These are phyloP conservation scores for Philereme vetulata DNA, from an alignment of 2,888 invertebrate genomes.

Conservation along the genomic window DNA sequence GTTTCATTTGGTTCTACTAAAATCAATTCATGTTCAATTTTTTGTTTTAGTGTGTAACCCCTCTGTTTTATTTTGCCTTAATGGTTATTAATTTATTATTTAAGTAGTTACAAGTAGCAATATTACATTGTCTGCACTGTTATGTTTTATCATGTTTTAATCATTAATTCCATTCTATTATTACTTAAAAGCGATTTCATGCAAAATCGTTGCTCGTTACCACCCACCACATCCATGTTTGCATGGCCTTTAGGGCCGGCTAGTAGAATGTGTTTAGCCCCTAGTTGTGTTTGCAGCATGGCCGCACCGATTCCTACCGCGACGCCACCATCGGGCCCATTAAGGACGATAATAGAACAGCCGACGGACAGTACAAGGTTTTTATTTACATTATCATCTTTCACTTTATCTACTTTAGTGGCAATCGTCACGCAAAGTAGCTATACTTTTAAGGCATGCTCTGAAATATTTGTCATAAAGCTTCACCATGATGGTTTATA, in stretches of 20 bases:
- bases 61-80: conserved; percentile 29
- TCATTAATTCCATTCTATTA: background rate
- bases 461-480: conserved; percentile 12
- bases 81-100: conserved; percentile 41
- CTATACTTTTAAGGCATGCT: conserved; percentile 34
- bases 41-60: background rate
- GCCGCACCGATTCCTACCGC: conserved; percentile 98
- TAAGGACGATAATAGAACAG: conserved; percentile 97
- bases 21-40: background rate
- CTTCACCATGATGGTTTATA: conserved; percentile 4
- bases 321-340: conserved; percentile 96
- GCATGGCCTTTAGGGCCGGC: conserved; percentile 80
- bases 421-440: conserved; percentile 19
- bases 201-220: conserved; percentile 50
- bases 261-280: conserved; percentile 82
- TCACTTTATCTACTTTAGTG: conserved; percentile 45
- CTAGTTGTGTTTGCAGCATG: conserved; percentile 91
- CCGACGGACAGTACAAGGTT: conserved; percentile 97
- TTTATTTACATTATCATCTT: conserved; percentile 76
- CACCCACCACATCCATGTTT: conserved; percentile 61
- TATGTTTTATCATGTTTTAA: background rate
- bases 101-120: conserved; percentile 44
- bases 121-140: conserved; percentile 46
- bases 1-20: background rate
- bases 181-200: conserved; percentile 32